Percentiles rank a stretch among this genome's conserved stretches.
Conservation (phyloP, 2,888 invertebrate species). For the Camponotus fellah region DNA sequence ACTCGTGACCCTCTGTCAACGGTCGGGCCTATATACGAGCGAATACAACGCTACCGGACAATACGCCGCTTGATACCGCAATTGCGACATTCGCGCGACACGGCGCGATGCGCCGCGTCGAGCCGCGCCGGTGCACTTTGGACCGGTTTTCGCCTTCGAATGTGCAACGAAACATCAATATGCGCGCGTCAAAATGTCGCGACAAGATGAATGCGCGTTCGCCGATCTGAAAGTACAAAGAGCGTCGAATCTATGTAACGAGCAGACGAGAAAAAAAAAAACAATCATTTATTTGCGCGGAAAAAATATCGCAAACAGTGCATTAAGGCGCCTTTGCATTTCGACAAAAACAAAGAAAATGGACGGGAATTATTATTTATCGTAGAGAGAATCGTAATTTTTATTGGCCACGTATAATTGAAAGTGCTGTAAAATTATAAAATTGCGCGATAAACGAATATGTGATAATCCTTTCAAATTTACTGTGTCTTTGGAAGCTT, state of each 20-base stretch:
- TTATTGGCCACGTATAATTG: neutral
- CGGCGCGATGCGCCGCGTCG: slow-evolving; percentile 26
- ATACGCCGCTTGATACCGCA: slow-evolving; percentile 69
- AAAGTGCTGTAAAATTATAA: neutral
- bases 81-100: slow-evolving; percentile 66
- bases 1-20: slow-evolving; percentile 52
- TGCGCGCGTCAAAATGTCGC: slow-evolving; percentile 17
- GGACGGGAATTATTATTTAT: neutral
- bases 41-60: slow-evolving; percentile 56
- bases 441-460: neutral
- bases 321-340: neutral
- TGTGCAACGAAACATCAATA: slow-evolving; percentile 8
- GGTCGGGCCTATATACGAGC: slow-evolving; percentile 47
- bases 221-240: neutral
- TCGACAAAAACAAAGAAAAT: neutral
- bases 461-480: neutral
- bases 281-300: neutral
- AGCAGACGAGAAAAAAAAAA: neutral
- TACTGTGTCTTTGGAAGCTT: neutral
- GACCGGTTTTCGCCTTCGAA: neutral
- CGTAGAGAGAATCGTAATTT: neutral
- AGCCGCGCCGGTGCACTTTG: neutral
- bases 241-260: neutral
- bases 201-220: neutral
- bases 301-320: neutral